These are phyloP conservation scores for Dynastes tityus DNA, from an alignment of 2,888 invertebrate genomes.

Conservation along the genomic window DNA sequence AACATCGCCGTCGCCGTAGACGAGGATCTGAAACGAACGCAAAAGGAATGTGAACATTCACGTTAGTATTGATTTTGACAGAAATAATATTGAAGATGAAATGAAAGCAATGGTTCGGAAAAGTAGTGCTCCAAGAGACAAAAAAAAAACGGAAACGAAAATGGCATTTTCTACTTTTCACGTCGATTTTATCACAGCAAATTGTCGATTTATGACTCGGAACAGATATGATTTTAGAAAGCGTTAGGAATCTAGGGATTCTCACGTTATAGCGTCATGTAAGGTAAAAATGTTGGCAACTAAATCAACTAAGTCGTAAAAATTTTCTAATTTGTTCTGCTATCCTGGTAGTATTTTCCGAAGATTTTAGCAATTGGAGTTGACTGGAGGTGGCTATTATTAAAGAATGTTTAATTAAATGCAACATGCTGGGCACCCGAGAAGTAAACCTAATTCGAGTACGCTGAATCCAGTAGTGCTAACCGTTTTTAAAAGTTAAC, in stretches of 20 bases:
- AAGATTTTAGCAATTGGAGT: too few species aligned
- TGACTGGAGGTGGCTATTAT: too few species aligned
- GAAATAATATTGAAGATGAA: conserved; percentile 44
- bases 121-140: conserved; percentile 41
- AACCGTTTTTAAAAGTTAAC: too few species aligned
- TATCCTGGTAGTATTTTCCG: too few species aligned
- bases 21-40: conserved; percentile 9
- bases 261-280: background rate
- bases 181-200: conserved; percentile 31
- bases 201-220: conserved; percentile 35
- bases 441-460: too few species aligned
- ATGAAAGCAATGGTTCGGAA: conserved; percentile 42
- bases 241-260: background rate
- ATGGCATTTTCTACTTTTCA: conserved; percentile 39
- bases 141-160: conserved; percentile 28
- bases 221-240: conserved; percentile 18
- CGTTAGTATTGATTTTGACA: conserved; percentile 45
- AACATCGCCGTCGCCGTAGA: conserved; percentile 6
- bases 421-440: too few species aligned
- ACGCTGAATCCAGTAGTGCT: too few species aligned
- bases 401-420: too few species aligned
- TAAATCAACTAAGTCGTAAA: too few species aligned
- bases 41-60: conserved; percentile 38
- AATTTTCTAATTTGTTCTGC: too few species aligned
- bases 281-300: background rate